Evolutionary conservation across 1,140 invertebrate species (phyloP), one percentile per base, ranked within the genome.

Genomic region (Lucilia cuprina): DNA sequence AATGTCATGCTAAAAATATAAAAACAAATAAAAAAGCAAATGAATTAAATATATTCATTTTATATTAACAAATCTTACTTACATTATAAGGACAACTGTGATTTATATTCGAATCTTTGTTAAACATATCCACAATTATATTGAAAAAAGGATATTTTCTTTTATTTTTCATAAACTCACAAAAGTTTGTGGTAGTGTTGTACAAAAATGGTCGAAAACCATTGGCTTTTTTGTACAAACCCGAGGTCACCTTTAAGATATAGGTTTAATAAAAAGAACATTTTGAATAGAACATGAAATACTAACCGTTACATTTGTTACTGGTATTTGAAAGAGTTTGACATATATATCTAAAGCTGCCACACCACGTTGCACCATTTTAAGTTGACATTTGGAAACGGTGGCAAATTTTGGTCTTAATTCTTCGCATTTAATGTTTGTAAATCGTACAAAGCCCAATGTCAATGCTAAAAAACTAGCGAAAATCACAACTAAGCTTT

Each of bases 181-280:
- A 80, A 49, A 80, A 19, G 41, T 87, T 49, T 0, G 19, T 34
- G 9, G 84, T 87, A 34, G 80, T 4, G 25, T 87, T 87, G n/a
- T 86, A 84, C 5, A 87, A 0, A 80, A 87, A 87, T 0, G 87
- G 87, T 3, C 65, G 83, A n/a, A n/a, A 87, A 10, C 85, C 85
- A 82, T 84, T 87, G 10, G 85, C 86, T 10, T 85, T 86, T 0
- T 86, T 87, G 41, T 84, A 85, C 5, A 85, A 47, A 47, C 80
- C 60, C 83, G 80, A 84, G 50, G 87, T 87, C 2, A 87, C 84
- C 88, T 87, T 10, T 41, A 84, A 25, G 3, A 30, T 30, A 30
- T 30, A 2, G 25, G n/a, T 35, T 13, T 21, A 82, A 82, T 13
- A 49, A 50, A 5, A 49, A 3, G 1, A n/a, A 17, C 14, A 60